Evolutionary conservation across 2,113 vertebrate genomes (phyloP), one percentile per base, ranked within the genome.

Genomic region (Aviceda subcristata): DNA sequence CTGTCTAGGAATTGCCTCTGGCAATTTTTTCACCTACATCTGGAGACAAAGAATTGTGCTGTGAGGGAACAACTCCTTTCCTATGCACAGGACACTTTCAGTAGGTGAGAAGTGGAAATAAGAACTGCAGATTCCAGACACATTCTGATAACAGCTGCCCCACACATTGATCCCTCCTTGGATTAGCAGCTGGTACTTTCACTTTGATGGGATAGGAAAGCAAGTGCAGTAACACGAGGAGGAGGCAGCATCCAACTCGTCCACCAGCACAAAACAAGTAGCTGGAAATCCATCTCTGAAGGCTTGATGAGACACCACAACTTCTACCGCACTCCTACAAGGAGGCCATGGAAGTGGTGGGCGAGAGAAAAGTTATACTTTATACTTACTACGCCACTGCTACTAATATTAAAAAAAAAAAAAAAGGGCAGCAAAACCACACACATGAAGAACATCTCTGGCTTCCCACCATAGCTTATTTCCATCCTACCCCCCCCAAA

Each of bases 361-460:
- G 36, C 3, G 4, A 81, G 11, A 64, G 10, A 32, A 72, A 80
- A 75, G 53, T 14, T 20, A 8, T 39, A 51, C 26, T 86, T 60
- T 22, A 20, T 27, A 60, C 6, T 48, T 45, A 63, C 39, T 83
- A 17, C 23, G 22, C 10, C 73, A 71, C 30, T 45, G 26, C 32
- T 74, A 38, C 19, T 45, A 90, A 30, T 27, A 78, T 4, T 60
- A 20, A 45, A 45, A 45, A 46, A 46, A 46, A 46, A n/a, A 41
- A 32, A 6, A 23, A 57, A 55, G 36, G 15, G 15, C 55, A 80
- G n/a, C 20, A 79, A 76, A 85, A 15, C 7, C 72, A 73, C 0
- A 0, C 27, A 78, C 5, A 30, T 6, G 5, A 82, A 80, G 26
- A 86, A 59, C 0, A 0, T 11, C 78, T 75, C 51, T 43, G 36